Evolutionary conservation across 2,113 vertebrate species (phyloP), one percentile per base, ranked within the genome.

Genomic region (Rhea americana): DNA sequence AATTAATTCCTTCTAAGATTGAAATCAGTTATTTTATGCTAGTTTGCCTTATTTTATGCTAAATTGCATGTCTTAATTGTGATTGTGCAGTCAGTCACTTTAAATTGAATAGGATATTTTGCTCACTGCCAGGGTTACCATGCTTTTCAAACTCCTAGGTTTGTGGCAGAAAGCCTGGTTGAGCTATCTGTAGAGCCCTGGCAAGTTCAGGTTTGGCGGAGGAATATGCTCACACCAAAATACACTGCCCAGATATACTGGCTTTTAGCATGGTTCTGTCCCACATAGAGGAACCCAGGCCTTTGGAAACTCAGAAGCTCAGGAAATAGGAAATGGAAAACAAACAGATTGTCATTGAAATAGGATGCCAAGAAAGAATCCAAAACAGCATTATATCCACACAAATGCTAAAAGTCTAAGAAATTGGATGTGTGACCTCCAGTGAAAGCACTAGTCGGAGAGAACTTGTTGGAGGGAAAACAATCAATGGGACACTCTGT

Each of bases 31-130:
- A n/a, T 83, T 93, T 85, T 63, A 91, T 90, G 79, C 59, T 89
- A 85, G 35, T 91, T 96, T 93, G n/a, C 59, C 61, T 92, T 91
- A 74, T 87, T 93, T 95, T 88, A 91, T 93, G 90, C 59, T 91
- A 93, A 95, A 91, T 63, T 93, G 56, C 65, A 8, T 78, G 74
- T 90, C 71, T 87, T 85, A 83, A 94, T 92, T 88, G 65, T 93
- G 72, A 85, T 67, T 87, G 55, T 80, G 56, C 68, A 85, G n/a
- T 74, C 87, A 94, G 67, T 53, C 68, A 78, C 90, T 92, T 87
- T 63, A 89, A 96, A 89, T 39, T 80, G 67, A 85, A 82, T 25
- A 5, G 8, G 13, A 37, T 72, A 37, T 47, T 50, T 93, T 90
- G 17, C 37, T 90, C n/a, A 87, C 26, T 94, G 63, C 59, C 79